Percentiles rank a stretch among this genome's conserved stretches.
Evolutionary conservation across 2,113 vertebrate genomes (phyloP).

Genomic region (Natator depressus): DNA sequence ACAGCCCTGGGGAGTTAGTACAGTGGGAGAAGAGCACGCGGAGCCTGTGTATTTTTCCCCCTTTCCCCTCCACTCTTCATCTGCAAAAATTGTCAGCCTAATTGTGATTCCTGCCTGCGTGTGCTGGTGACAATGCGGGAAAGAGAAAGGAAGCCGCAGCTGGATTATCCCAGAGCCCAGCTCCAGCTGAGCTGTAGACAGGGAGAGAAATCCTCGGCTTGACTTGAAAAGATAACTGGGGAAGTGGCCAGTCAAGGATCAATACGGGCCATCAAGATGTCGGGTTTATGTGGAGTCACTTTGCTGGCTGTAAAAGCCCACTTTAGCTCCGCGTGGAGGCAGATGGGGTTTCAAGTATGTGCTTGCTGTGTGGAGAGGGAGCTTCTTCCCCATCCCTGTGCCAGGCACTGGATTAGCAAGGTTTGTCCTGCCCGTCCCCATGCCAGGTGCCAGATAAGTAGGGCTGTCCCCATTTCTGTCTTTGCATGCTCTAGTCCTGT

Average conservation of each 20-base stretch:
- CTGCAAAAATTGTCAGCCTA: fast-evolving
- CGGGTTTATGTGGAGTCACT: not conserved
- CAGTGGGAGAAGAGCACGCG: fast-evolving
- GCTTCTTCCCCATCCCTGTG: not conserved
- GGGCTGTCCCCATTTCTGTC: not conserved
- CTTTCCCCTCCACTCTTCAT: not conserved
- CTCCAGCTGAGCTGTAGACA: not conserved
- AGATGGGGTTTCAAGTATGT: not conserved
- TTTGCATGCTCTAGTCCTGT: not conserved
- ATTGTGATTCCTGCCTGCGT: not conserved
- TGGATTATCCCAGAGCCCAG: not conserved
- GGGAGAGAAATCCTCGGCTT: not conserved
- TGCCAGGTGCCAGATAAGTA: not conserved
- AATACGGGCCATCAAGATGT: fast-evolving
- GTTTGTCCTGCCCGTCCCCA: not conserved
- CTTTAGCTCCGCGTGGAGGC: not conserved
- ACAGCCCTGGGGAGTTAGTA: not conserved
- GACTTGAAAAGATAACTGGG: not conserved
- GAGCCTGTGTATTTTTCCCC: not conserved
- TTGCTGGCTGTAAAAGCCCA: not conserved
- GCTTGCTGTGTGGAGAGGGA: not conserved
- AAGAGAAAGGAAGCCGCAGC: fast-evolving
- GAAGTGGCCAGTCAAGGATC: not conserved
- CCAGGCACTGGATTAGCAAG: not conserved
- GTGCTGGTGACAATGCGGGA: not conserved